Evolutionary conservation across 1,140 invertebrate species (phyloP).

Genomic region (Mesaphorura yosii): DNA sequence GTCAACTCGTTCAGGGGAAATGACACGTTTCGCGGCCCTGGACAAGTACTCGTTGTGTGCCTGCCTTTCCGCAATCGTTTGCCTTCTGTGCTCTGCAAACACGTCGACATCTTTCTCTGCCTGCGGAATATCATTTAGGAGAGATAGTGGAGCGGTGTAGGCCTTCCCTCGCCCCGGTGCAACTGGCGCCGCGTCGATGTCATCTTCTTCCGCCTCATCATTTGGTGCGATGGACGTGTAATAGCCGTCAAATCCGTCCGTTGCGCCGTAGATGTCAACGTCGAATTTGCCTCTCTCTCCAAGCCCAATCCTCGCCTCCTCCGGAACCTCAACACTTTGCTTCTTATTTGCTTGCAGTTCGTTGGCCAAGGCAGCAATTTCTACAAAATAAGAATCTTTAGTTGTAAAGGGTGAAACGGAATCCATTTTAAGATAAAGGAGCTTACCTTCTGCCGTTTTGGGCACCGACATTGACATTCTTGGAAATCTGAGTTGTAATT

Average conservation of each 20-base stretch:
- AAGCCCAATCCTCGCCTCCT: constrained; percentile 64
- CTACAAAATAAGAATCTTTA: constrained; percentile 43
- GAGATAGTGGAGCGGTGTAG: constrained; percentile 72
- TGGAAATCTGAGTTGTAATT: too few relatives aligned
- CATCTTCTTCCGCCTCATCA: constrained; percentile 80
- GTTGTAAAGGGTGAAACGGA: too few relatives aligned
- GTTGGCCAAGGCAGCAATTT: constrained; percentile 84
- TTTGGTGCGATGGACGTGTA: constrained; percentile 91
- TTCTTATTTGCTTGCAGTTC: constrained; percentile 81
- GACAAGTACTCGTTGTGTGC: constrained; percentile 76
- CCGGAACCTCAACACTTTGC: constrained; percentile 42
- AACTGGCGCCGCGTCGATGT: constrained; percentile 57
- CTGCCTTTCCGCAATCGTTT: constrained; percentile 87
- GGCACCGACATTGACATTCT: not conserved
- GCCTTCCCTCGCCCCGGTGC: constrained; percentile 49
- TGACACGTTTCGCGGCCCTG: constrained; percentile 73
- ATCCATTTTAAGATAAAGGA: not conserved
- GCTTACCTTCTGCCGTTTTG: not conserved
- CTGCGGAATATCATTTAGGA: constrained; percentile 83
- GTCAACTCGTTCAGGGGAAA: constrained; percentile 91
- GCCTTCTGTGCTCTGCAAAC: constrained; percentile 79
- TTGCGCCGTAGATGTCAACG: constrained; percentile 75
- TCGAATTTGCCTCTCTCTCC: constrained; percentile 83
- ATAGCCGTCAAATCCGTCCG: constrained; percentile 82
- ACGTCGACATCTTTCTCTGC: constrained; percentile 89